Evolutionary conservation across 2,113 vertebrate genomes (phyloP), one percentile per base, ranked within the genome.

Genomic region (Peucedramus taeniatus): DNA sequence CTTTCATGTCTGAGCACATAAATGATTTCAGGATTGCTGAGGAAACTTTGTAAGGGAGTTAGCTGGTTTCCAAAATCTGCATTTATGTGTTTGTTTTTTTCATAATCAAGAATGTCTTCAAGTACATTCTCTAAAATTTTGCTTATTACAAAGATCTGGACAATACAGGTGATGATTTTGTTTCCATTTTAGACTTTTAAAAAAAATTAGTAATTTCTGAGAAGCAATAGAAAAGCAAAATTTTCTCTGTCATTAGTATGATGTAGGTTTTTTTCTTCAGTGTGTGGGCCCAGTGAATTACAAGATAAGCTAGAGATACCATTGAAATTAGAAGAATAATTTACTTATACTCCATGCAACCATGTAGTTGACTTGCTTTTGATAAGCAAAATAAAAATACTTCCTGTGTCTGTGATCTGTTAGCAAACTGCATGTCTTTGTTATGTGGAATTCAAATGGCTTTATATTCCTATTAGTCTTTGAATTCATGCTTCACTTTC

Each of bases 1-100:
- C 70, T 95, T 96, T 90, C 79, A 91, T 84, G 63, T 92, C 83
- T 97, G 90, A 76, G 78, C 72, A 94, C 14, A 87, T 42, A 97
- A 94, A 81, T 53, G 9, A 76, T 89, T 96, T 95, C 65, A 91
- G 79, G 56, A 83, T 65, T 81, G n/a, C 65, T 15, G 13, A 45
- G 94, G 70, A 51, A 83, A 83, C 8, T 76, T 89, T 50, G 35
- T 42, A 66, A 94, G 10, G 42, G 49, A 83, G 45, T 90, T 27
- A 77, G 30, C 23, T 71, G 31, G 7, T 63, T 92, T 94, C 53
- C 66, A 80, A 75, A 96, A 88, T 81, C 81, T 75, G 30, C 30
- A 33, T 89, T 51, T 39, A 30, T 66, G 9, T 56, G 10, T 69
- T 93, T 93, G 44, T 5, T 12, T 72, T 84, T 91, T 89, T 87